A percentile compares a stretch with the other conserved stretches of the same genome.
Evolutionary conservation across 2,797 vertebrate genomes (phyloP).

Genomic region (Semotilus atromaculatus): DNA sequence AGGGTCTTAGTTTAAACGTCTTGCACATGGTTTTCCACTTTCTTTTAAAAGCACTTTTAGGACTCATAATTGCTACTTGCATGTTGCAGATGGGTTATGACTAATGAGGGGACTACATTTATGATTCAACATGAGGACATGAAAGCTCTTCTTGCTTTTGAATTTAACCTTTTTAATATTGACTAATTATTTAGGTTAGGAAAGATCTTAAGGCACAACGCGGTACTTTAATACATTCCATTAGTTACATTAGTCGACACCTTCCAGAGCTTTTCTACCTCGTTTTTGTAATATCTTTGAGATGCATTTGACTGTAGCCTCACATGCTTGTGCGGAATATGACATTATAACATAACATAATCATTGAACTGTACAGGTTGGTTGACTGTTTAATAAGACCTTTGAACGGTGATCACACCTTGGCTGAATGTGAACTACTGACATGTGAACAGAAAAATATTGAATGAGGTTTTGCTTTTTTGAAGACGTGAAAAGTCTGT

Average conservation of each 20-base stretch:
- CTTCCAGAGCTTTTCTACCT: constrained; percentile 23
- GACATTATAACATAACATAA: background rate
- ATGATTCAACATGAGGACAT: constrained; percentile 40
- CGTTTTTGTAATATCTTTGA: constrained; percentile 33
- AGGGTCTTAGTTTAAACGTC: constrained; percentile 31
- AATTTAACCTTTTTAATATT: constrained; percentile 70
- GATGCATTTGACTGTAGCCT: background rate
- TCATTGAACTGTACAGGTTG: background rate
- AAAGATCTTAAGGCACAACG: constrained; percentile 60
- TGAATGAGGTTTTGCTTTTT: background rate
- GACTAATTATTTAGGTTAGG: constrained; percentile 60
- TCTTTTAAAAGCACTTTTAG: constrained; percentile 53
- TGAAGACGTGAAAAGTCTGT: background rate
- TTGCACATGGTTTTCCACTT: constrained; percentile 48
- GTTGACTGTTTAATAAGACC: background rate
- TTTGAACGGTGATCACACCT: constrained; percentile 10
- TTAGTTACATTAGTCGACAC: constrained; percentile 37
- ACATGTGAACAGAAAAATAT: background rate
- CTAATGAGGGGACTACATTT: constrained; percentile 48
- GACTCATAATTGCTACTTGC: constrained; percentile 46
- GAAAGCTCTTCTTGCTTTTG: constrained; percentile 66
- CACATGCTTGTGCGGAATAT: constrained; percentile 1
- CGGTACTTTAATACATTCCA: constrained; percentile 54
- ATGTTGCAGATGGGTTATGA: constrained; percentile 45
- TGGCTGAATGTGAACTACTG: background rate